Base-by-base conservation (phyloP, 2,113 vertebrate genomes). In the Coptodon rendalli region DNA sequence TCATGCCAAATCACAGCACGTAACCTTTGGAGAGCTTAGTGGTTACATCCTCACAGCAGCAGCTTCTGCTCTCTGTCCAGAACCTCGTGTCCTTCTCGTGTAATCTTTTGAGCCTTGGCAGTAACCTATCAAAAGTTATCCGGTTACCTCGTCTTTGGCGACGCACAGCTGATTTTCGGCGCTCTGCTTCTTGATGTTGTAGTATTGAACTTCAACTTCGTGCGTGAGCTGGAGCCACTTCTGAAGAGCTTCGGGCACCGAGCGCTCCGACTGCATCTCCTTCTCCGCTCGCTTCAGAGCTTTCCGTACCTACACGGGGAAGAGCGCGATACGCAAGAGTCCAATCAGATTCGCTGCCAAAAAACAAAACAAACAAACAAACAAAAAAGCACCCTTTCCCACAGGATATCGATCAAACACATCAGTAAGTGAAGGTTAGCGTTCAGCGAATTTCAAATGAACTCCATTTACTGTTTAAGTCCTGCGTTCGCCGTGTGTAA, bases 151-250 rank as follows among this genome's bases (percentile, higher is more conserved):
- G 4, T 99, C 99, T 95, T 99, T 99, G 87, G 98, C 99, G 10
- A 98, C 96, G 29, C 96, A 96, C 78, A 99, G 94, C 36, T 99
- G 99, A 89, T 97, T 96, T 96, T 99, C 99, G 1, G 99, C 99
- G 43, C 95, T 98, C 87, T 99, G 98, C n/a, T 98, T 98, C 96
- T 99, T 99, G 92, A 99, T 99, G 93, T 99, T 99, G 95, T 99
- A 99, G 96, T 99, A 99, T 1, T 99, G 98, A 5, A 99, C 98
- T 95, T 99, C 99, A 71, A 99, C 98, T 95, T 99, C 98, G 4
- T 99, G 98, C 2, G 99, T 99, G 91, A 99, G 96, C 94, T 99
- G 99, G 27, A 99, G 98, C 99, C 99, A 99, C 94, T 98, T 99
- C 92, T 99, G 99, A 63, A 99, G 96, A 6, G 98, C 97, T 91